Evolutionary conservation across 2,888 invertebrate genomes (phyloP).

Genomic region (Melanargia galathea): DNA sequence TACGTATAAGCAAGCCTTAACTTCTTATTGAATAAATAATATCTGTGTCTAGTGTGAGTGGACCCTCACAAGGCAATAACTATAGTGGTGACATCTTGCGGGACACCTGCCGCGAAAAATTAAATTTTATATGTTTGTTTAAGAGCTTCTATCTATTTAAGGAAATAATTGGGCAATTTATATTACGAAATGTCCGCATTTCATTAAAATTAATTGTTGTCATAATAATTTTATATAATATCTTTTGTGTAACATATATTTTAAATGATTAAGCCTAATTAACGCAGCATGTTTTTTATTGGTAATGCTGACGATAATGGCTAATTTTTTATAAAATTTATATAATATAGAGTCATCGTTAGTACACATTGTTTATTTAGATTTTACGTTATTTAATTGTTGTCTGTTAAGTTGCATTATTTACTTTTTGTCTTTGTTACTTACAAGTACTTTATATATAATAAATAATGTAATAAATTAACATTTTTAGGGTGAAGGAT

Average conservation of each 20-base stretch:
- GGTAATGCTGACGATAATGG: neutral
- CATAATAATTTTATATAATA: slow-evolving; percentile 6
- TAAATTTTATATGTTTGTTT: slow-evolving; percentile 25
- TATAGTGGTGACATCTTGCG: slow-evolving; percentile 26
- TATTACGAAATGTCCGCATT: slow-evolving; percentile 19
- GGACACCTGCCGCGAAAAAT: slow-evolving; percentile 33
- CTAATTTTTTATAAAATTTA: neutral
- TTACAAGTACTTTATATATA: too few relatives aligned
- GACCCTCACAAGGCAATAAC: neutral
- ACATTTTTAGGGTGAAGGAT: too few relatives aligned
- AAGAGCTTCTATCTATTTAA: slow-evolving; percentile 32
- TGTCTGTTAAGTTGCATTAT: too few relatives aligned
- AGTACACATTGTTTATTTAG: slow-evolving; percentile 20
- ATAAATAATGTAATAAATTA: too few relatives aligned
- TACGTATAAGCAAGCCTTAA: too few relatives aligned
- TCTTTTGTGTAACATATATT: slow-evolving; percentile 7
- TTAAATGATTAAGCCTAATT: slow-evolving; percentile 9
- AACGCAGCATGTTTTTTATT: slow-evolving; percentile 15
- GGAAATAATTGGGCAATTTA: slow-evolving; percentile 34
- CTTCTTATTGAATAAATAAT: too few relatives aligned
- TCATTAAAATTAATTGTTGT: slow-evolving; percentile 16
- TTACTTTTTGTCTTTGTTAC: too few relatives aligned
- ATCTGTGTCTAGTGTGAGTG: neutral
- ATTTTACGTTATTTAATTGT: too few relatives aligned
- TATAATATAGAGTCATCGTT: neutral